Evolutionary conservation across 2,888 invertebrate genomes (phyloP).

Genomic region (Lomographa bimaculata): DNA sequence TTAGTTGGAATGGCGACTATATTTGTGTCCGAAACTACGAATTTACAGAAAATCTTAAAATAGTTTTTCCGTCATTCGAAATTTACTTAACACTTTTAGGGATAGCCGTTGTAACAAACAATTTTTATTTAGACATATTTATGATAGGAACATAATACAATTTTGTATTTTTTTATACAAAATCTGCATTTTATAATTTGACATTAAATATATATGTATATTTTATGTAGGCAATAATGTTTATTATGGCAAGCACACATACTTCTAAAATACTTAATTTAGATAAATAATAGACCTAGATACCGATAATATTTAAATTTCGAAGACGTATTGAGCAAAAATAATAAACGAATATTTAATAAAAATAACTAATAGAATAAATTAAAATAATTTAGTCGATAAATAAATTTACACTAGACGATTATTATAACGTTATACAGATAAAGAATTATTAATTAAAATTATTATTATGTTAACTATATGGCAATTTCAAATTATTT

Average conservation of each 20-base stretch:
- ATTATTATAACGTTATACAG: not conserved
- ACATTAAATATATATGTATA: too few species aligned
- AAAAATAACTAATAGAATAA: slow-evolving; percentile 4
- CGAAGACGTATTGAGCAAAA: slow-evolving; percentile 22
- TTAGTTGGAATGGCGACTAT: not conserved
- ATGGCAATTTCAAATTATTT: slow-evolving; percentile 18
- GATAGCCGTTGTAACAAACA: not conserved
- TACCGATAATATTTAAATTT: slow-evolving; percentile 1
- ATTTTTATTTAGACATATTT: too few species aligned
- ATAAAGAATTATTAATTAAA: too few species aligned
- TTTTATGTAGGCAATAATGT: too few species aligned
- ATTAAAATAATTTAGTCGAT: slow-evolving; percentile 3
- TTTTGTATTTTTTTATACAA: too few species aligned
- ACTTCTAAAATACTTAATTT: not conserved
- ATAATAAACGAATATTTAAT: slow-evolving; percentile 6
- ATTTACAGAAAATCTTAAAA: slow-evolving; percentile 9
- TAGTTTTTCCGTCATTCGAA: slow-evolving; percentile 13
- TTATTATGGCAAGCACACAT: slow-evolving; percentile 14
- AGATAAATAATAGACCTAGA: too few species aligned
- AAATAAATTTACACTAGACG: not conserved
- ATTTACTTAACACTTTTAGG: slow-evolving; percentile 13
- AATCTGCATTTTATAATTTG: too few species aligned
- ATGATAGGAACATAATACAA: too few species aligned
- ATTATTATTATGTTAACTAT: slow-evolving; percentile 17
- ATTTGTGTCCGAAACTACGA: slow-evolving; percentile 18